These are phyloP conservation scores for Phalera bucephala DNA, from an alignment of 2,888 invertebrate genomes.

Conservation along the genomic window DNA sequence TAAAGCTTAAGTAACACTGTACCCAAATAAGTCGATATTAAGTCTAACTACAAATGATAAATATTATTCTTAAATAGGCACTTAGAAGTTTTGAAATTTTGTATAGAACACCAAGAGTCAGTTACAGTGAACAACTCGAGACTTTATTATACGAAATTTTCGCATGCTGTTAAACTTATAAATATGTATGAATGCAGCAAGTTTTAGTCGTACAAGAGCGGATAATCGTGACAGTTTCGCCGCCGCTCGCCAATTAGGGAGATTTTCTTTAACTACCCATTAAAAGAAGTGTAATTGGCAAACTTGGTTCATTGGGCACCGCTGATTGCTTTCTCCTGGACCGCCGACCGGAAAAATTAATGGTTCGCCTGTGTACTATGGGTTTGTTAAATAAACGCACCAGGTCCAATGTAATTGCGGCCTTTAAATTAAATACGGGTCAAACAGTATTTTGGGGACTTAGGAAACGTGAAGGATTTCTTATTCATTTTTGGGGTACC, in stretches of 20 bases:
- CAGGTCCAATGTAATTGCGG: constrained; percentile 32
- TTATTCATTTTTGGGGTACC: constrained; percentile 3
- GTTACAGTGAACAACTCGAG: constrained; percentile 7
- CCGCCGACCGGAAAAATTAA: constrained; percentile 59
- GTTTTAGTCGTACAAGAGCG: constrained; percentile 33
- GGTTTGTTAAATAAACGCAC: constrained; percentile 43
- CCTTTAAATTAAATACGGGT: constrained; percentile 40
- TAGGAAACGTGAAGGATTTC: constrained; percentile 15
- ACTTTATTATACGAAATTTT: constrained; percentile 25
- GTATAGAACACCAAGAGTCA: not conserved
- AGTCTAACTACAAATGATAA: too few species aligned
- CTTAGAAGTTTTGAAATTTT: not conserved
- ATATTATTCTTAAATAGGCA: not conserved
- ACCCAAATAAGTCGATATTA: too few species aligned
- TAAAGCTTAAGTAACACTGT: too few species aligned
- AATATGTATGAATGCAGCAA: constrained; percentile 47
- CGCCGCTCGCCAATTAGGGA: constrained; percentile 58
- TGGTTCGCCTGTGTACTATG: constrained; percentile 50
- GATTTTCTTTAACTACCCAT: constrained; percentile 65
- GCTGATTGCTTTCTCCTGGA: constrained; percentile 64
- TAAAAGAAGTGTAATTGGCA: constrained; percentile 70
- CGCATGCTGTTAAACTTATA: constrained; percentile 32
- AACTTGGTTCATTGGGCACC: constrained; percentile 70
- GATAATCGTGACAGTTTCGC: constrained; percentile 43
- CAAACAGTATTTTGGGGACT: constrained; percentile 31